Percentiles rank a stretch among this genome's conserved stretches.
phyloP scores from a whole-genome alignment of 2,888 invertebrate species.

The Adelognathus sp. region DNA sequence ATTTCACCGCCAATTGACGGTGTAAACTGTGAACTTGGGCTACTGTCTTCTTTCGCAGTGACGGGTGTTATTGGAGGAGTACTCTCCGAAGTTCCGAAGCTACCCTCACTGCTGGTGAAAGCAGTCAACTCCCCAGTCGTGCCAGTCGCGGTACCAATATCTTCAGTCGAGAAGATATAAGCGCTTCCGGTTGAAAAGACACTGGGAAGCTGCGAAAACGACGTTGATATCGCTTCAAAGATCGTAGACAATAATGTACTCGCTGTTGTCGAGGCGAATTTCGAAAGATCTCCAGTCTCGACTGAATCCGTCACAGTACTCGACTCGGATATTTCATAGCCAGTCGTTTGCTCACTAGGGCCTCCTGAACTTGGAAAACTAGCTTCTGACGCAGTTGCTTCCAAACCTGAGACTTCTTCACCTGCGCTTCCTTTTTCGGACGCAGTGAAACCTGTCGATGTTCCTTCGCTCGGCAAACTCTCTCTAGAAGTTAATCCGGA shows the following conservation, averaged over 20 bases:
- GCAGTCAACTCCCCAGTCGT: not conserved
- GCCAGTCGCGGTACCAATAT: not conserved
- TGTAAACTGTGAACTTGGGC: not conserved
- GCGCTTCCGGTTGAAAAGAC: not conserved
- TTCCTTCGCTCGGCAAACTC: no score
- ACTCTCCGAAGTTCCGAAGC: not conserved
- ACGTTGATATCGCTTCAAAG: constrained; percentile 13
- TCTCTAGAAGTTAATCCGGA: no score
- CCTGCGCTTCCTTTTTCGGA: no score
- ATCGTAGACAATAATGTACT: not conserved
- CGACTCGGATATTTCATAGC: not conserved
- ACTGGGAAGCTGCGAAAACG: constrained; percentile 18
- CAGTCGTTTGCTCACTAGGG: not conserved
- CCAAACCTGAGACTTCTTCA: no score
- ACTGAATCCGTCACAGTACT: not conserved
- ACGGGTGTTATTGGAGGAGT: not conserved
- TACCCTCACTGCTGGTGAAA: not conserved
- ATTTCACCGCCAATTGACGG: not conserved
- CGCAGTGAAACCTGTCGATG: no score
- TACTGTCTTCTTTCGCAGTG: not conserved
- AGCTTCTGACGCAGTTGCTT: no score
- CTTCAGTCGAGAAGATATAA: not conserved
- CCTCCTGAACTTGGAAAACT: not conserved
- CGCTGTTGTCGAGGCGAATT: not conserved
- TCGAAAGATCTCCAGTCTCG: not conserved